Conservation (phyloP, 2,888 invertebrate genomes). For the Helicoverpa assulta region DNA sequence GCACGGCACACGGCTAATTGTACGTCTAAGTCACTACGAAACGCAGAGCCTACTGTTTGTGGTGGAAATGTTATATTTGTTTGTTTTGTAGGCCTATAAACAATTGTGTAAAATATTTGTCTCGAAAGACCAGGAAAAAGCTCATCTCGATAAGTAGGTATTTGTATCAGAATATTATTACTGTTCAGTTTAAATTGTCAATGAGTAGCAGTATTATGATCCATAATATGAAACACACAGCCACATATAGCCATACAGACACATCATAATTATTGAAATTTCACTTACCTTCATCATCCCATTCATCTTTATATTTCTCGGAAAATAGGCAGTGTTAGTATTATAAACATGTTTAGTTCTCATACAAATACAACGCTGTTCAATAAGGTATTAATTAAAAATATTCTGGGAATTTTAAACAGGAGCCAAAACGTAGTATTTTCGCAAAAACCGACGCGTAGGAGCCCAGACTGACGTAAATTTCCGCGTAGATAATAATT, state of each 20-base stretch:
- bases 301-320: neutral
- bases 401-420: neutral
- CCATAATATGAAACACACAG: too few relatives aligned
- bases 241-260: too few relatives aligned
- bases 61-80: neutral
- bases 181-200: too few relatives aligned
- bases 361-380: neutral
- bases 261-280: too few relatives aligned
- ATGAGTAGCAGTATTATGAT: too few relatives aligned
- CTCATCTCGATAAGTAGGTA: too few relatives aligned
- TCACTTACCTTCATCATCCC: too few relatives aligned
- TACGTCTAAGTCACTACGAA: slow-evolving; percentile 32
- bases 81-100: neutral
- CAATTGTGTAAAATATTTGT: neutral
- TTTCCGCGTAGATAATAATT: slow-evolving; percentile 78
- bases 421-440: neutral
- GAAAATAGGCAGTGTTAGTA: too few relatives aligned
- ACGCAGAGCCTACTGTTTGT: neutral
- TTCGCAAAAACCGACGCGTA: neutral
- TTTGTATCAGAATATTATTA: too few relatives aligned
- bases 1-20: slow-evolving; percentile 25
- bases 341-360: neutral
- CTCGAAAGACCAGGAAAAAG: too few relatives aligned
- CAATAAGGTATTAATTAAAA: neutral
- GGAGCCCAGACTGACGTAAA: slow-evolving; percentile 60